Evolutionary conservation across 1,140 invertebrate genomes (phyloP), one percentile per base, ranked within the genome.

Genomic region (Eufriesea mexicana): DNA sequence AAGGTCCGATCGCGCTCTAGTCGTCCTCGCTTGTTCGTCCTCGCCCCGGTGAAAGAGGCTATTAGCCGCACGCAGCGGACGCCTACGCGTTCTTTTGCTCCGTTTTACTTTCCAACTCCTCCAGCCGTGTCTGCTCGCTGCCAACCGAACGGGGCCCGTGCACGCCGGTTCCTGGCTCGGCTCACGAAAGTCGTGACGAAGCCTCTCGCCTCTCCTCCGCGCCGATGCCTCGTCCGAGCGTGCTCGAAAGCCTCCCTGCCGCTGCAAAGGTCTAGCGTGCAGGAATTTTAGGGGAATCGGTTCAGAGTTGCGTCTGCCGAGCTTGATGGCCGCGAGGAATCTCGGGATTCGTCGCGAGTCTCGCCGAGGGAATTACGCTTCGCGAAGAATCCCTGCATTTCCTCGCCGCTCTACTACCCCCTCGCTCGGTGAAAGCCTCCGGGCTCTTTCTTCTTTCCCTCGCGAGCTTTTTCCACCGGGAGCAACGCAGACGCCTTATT

Each of bases 31-130:
- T 16, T 12, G 10, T 16, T 51, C 61, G 61, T 35, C 8, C 9
- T 7, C 59, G 51, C 45, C 49, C 18, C 79, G 79, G 51, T 81
- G 72, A 75, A 76, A 76, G 79, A 76, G 75, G 61, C 72, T 64
- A 81, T 81, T 81, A 81, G 49, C 79, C 79, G 72, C 79, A 75
- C 79, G 79, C 72, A 81, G 79, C 42, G 42, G 25, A 75, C 79
- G n/a, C n/a, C 25, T 14, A 2, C 7, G 51, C 28, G 23, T 79
- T 66, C 71, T 75, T 81, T 81, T 81, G 72, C 61, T 81, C 79
- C 51, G 42, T 81, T 81, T 81, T 81, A 81, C 79, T 81, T 81
- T 81, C 79, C 28, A 81, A 76, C 61, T 57, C 61, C 28, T 47
- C 51, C 18, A 75, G 42, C 71, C 79, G 72, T 81, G 79, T 66